Percentiles rank a stretch among this genome's conserved stretches.
These are phyloP conservation scores for Microcebus ravelobensis DNA, from an alignment of 2,113 vertebrate genomes.

Conservation along the genomic window DNA sequence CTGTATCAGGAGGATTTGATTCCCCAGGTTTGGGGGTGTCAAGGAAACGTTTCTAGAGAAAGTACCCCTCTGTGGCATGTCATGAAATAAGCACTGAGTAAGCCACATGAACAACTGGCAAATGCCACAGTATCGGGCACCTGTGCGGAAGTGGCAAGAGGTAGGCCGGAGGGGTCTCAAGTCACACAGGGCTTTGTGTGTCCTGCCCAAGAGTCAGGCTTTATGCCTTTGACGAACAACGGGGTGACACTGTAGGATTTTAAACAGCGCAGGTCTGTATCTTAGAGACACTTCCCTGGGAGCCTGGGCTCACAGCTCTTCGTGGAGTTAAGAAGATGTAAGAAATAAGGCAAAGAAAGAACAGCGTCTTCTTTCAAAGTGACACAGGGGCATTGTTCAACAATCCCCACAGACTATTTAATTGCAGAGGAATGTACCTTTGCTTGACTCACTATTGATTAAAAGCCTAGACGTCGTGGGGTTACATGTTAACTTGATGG, in stretches of 20 bases:
- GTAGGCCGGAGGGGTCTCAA: not conserved
- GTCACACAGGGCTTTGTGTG: not conserved
- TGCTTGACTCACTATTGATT: not conserved
- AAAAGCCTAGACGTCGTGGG: not conserved
- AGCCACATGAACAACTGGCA: not conserved
- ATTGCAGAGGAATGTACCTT: not conserved
- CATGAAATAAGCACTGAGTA: not conserved
- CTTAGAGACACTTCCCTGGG: not conserved
- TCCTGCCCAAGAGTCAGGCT: not conserved
- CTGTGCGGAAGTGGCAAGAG: not conserved
- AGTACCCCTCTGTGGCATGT: not conserved
- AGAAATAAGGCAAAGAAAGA: conserved; percentile 7
- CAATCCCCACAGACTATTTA: not conserved
- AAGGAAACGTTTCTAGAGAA: not conserved
- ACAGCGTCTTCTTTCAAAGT: not conserved
- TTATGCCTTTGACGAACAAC: not conserved
- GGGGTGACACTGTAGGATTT: not conserved
- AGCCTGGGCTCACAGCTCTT: not conserved
- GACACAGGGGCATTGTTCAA: not conserved
- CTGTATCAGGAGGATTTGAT: not conserved
- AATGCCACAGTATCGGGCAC: not conserved
- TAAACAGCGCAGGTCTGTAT: not conserved
- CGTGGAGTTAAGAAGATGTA: not conserved
- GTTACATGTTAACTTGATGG: not conserved
- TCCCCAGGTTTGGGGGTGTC: not conserved